Evolutionary conservation across 2,113 vertebrate genomes (phyloP).

Genomic region (Motacilla tschutschensis): DNA sequence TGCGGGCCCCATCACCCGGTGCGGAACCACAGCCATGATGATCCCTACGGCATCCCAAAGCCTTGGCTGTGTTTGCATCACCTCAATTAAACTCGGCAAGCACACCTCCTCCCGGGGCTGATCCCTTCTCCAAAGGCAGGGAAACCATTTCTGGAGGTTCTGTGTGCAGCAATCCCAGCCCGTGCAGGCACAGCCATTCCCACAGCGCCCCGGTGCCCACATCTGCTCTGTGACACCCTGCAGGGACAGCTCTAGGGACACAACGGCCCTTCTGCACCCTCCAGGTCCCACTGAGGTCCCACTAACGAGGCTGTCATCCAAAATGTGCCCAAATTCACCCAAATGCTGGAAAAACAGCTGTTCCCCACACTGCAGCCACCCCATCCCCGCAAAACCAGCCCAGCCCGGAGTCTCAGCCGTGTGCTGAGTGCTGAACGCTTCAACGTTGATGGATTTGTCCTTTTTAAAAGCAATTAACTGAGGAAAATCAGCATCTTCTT

Average conservation of each 20-base stretch:
- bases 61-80: neutral
- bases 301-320: accelerated
- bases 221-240: accelerated
- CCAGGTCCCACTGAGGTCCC: neutral
- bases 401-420: neutral
- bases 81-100: neutral
- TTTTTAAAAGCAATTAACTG: neutral
- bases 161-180: neutral
- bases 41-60: neutral
- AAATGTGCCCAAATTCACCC: neutral
- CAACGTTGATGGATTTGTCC: accelerated
- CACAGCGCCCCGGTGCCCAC: neutral
- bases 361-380: neutral
- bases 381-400: neutral
- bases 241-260: neutral
- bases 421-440: accelerated
- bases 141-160: neutral
- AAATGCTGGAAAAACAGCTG: no score
- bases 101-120: neutral
- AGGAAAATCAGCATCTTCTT: neutral
- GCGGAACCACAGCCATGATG: accelerated
- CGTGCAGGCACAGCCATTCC: accelerated
- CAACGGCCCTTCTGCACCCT: neutral
- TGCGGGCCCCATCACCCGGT: neutral
- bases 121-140: neutral